Evolutionary conservation across 2,797 vertebrate species (phyloP).

Genomic region (Nannoperca obscura): DNA sequence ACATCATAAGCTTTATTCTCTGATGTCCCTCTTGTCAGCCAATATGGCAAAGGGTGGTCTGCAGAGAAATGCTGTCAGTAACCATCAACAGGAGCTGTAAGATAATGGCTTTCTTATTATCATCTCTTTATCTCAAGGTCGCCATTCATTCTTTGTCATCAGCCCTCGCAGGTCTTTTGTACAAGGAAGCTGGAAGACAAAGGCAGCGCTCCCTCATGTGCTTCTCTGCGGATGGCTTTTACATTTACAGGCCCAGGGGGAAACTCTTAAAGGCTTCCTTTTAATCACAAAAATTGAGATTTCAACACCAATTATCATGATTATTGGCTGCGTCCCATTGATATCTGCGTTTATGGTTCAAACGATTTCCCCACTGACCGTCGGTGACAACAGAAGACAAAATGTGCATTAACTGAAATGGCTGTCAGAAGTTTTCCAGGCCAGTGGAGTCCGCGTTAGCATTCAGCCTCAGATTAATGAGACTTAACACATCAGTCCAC

Average conservation of each 20-base stretch:
- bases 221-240: constrained; percentile 9
- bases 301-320: constrained; percentile 29
- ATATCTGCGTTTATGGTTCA: constrained; percentile 7
- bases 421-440: constrained; percentile 39
- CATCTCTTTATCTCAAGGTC: constrained; percentile 41
- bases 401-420: constrained; percentile 29
- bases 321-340: constrained; percentile 16
- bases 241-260: constrained; percentile 5
- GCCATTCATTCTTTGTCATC: constrained; percentile 26
- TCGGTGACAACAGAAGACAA: constrained; percentile 7
- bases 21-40: constrained; percentile 21
- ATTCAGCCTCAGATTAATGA: constrained; percentile 50
- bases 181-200: constrained; percentile 32
- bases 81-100: constrained; percentile 21
- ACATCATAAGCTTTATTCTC: constrained; percentile 28
- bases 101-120: constrained; percentile 48
- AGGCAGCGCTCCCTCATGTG: constrained; percentile 10
- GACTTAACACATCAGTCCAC: constrained; percentile 54
- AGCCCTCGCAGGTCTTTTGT: constrained; percentile 17
- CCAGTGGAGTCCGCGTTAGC: constrained; percentile 17
- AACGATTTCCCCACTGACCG: not conserved
- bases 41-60: constrained; percentile 12
- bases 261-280: constrained; percentile 25
- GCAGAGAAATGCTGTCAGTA: constrained; percentile 39
- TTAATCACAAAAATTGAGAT: constrained; percentile 32